Conservation (phyloP, 2,797 vertebrate genomes). For the Carapus acus region DNA sequence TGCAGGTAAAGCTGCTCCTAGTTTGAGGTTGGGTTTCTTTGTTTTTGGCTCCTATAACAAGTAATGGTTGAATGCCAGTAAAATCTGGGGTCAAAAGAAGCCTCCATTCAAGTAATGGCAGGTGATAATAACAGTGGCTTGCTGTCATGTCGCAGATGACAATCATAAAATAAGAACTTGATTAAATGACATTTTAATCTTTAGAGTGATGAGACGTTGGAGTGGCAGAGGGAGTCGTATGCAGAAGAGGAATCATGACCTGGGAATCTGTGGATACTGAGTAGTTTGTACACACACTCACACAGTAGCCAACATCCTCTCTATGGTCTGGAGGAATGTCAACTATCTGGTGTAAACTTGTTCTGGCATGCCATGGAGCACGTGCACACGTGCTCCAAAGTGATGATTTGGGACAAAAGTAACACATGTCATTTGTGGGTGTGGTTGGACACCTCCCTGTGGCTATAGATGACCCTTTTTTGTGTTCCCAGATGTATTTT, state of each 20-base stretch:
- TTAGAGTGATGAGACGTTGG: background rate
- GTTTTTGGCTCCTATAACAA: background rate
- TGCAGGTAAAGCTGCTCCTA: slow-evolving; percentile 19
- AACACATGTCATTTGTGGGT: slow-evolving; percentile 12
- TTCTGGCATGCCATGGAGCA: slow-evolving; percentile 19
- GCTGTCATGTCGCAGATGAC: too few relatives aligned
- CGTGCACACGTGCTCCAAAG: background rate
- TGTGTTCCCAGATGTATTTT: slow-evolving; percentile 3
- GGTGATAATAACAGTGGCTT: background rate
- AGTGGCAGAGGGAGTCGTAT: too few relatives aligned
- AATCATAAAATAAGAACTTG: background rate
- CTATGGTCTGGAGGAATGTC: slow-evolving; percentile 43
- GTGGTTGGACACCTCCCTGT: slow-evolving; percentile 43
- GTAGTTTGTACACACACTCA: background rate
- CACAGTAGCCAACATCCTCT: background rate
- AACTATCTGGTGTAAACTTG: slow-evolving; percentile 42
- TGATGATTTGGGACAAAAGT: slow-evolving; percentile 10
- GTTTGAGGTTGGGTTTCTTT: slow-evolving; percentile 28
- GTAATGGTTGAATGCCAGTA: background rate
- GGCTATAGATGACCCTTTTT: slow-evolving; percentile 14
- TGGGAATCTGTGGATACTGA: background rate
- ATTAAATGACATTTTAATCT: background rate
- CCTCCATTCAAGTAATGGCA: background rate
- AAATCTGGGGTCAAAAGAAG: background rate
- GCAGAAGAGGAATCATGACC: background rate